Percentiles rank a stretch among this genome's conserved stretches.
phyloP scores from a whole-genome alignment of 2,888 invertebrate species.

The Luperina nickerlii region DNA sequence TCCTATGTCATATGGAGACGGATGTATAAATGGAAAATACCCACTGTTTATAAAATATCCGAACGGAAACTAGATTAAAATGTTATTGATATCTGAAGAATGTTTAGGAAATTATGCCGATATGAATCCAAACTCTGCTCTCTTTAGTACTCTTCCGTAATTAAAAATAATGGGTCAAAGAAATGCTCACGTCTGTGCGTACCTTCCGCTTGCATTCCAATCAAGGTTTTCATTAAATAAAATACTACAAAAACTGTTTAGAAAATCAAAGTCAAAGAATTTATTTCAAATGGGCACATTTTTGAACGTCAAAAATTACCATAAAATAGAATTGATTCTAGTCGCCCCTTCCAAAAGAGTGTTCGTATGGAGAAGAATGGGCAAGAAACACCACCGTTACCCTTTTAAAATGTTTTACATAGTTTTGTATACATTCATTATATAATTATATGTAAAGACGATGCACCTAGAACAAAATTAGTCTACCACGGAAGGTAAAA shows the following conservation, averaged over 20 bases:
- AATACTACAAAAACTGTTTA: background rate
- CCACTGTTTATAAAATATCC: conserved; percentile 37
- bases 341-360: no score
- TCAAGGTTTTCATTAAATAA: conserved; percentile 7
- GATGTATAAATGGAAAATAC: conserved; percentile 3
- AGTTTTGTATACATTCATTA: no score
- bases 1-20: conserved; percentile 15
- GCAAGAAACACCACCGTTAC: no score
- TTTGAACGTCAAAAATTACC: no score
- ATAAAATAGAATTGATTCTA: no score
- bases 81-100: conserved; percentile 39
- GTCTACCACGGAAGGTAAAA: no score
- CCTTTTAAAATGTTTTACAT: no score
- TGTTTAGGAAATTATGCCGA: conserved; percentile 25
- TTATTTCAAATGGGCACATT: no score
- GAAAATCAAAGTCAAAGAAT: background rate
- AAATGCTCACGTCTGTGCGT: background rate
- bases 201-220: background rate
- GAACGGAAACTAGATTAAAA: conserved; percentile 11
- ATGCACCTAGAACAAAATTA: no score
- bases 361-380: no score
- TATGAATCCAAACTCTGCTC: background rate
- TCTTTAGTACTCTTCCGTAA: background rate
- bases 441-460: no score
- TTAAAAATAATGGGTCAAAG: conserved; percentile 21